A percentile compares a stretch with the other conserved stretches of the same genome.
Conservation (phyloP, 2,888 invertebrate genomes). For the Callosobruchus maculatus region DNA sequence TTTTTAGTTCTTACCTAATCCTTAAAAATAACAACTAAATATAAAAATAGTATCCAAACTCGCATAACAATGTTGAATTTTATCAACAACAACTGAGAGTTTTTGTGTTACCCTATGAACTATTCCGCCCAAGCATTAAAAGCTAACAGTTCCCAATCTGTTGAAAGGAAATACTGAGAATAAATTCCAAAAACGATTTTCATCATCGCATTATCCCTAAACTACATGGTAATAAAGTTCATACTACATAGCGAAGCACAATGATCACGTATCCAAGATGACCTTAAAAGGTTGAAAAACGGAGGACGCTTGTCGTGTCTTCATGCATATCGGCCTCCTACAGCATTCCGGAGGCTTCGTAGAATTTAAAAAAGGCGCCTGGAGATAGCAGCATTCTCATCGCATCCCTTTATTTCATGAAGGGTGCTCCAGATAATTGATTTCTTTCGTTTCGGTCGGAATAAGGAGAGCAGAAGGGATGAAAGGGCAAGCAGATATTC, state of each 20-base stretch:
- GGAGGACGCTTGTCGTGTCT: background rate
- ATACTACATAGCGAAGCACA: background rate
- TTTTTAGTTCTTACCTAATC: too few species aligned
- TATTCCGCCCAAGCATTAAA: too few species aligned
- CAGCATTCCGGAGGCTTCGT: background rate
- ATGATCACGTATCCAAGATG: background rate
- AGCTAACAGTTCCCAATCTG: too few species aligned
- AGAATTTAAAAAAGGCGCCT: background rate
- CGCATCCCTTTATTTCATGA: background rate
- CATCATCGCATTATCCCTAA: too few species aligned
- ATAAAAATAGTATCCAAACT: too few species aligned
- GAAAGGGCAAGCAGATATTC: background rate
- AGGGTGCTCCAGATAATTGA: background rate
- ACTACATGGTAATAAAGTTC: background rate
- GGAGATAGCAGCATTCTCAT: background rate
- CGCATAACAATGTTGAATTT: too few species aligned
- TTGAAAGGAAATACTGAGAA: too few species aligned
- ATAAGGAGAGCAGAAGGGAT: background rate
- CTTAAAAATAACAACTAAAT: too few species aligned
- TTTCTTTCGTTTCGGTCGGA: background rate
- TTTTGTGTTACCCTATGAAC: too few species aligned
- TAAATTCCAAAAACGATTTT: too few species aligned
- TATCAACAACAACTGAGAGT: too few species aligned
- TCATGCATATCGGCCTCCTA: background rate
- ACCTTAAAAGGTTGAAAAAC: background rate